Base-by-base conservation (phyloP, 2,888 invertebrate genomes). In the Harpalus rufipes region DNA sequence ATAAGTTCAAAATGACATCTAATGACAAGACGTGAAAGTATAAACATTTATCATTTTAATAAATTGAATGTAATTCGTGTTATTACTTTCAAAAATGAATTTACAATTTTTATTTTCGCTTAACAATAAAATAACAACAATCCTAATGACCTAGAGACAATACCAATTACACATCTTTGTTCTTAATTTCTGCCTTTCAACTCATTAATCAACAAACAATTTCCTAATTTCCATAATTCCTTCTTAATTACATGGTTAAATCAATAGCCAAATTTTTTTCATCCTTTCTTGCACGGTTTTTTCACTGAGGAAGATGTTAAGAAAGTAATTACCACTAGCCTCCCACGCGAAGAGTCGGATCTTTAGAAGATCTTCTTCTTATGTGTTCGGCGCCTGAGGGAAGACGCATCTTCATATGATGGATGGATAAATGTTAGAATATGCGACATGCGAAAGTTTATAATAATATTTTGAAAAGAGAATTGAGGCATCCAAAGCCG, bases 261-360 rank as follows among this genome's bases (percentile, higher is more conserved):
- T 68, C 68, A 68, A 68, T 68, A 68, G 68, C 68, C 68, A 68
- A 18, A 68, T 39, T 68, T 68, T 65, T 68, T 32, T 12, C 68
- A 39, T 25, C 39, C 7, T n/a, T 39, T 68, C 68, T 7, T 32
- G 14, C 39, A 68, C 25, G 32, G 32, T 39, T 68, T 68, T 68
- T 68, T 21, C 68, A 68, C 68, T n/a, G 32, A 68, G 68, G 68
- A 68, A 68, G 68, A 39, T 68, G 68, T 68, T 68, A 68, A 68
- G 32, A 68, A 68, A 68, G 68, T 39, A 68, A 68, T 68, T 68
- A 68, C 39, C 32, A 68, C 32, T n/a, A 14, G 32, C 68, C 68
- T 68, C 68, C 68, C 68, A 68, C 68, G 68, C 39, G 32, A 7
- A 14, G 39, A 63, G 32, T 32, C 59, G 59, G 16, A 59, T 16